Conservation (phyloP, 2,888 invertebrate genomes). For the Brachycybe producta region DNA sequence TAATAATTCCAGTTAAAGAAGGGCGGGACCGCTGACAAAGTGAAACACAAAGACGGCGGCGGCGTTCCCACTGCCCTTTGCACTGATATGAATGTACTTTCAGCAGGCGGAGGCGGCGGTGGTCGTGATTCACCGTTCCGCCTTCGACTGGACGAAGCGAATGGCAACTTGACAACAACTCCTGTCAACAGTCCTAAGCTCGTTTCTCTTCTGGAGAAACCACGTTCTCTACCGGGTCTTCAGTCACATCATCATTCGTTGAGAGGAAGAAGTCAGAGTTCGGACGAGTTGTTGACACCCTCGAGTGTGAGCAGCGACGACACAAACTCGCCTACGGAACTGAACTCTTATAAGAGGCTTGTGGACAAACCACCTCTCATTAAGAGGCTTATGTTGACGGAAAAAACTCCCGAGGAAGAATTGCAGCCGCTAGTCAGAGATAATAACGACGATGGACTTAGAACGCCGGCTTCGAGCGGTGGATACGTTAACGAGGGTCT, state of each 20-base stretch:
- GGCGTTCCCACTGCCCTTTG: slow-evolving; percentile 16
- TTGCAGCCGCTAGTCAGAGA: slow-evolving; percentile 18
- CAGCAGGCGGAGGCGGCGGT: slow-evolving; percentile 9
- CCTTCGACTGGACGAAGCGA: slow-evolving; percentile 17
- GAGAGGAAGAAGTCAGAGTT: slow-evolving; percentile 8
- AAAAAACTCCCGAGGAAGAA: slow-evolving; percentile 17
- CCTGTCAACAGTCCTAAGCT: not conserved
- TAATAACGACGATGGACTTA: slow-evolving; percentile 1
- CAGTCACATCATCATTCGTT: not conserved
- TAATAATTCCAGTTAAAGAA: no score
- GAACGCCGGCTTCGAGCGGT: slow-evolving; percentile 46
- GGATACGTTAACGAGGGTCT: slow-evolving; percentile 50
- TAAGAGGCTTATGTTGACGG: slow-evolving; percentile 49
- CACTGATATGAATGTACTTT: slow-evolving; percentile 20
- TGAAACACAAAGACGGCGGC: slow-evolving; percentile 18
- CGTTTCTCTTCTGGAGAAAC: slow-evolving; percentile 32
- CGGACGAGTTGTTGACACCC: slow-evolving; percentile 15
- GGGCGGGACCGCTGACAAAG: no score
- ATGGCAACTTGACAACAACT: slow-evolving; percentile 18
- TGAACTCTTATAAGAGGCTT: slow-evolving; percentile 69
- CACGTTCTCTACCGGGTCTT: slow-evolving; percentile 51
- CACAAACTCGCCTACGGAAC: slow-evolving; percentile 73
- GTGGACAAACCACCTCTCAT: slow-evolving; percentile 66
- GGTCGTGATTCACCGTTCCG: slow-evolving; percentile 12
- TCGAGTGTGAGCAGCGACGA: slow-evolving; percentile 49